Base-by-base conservation (phyloP, 2,113 vertebrate genomes). In the Antechinus flavipes region DNA sequence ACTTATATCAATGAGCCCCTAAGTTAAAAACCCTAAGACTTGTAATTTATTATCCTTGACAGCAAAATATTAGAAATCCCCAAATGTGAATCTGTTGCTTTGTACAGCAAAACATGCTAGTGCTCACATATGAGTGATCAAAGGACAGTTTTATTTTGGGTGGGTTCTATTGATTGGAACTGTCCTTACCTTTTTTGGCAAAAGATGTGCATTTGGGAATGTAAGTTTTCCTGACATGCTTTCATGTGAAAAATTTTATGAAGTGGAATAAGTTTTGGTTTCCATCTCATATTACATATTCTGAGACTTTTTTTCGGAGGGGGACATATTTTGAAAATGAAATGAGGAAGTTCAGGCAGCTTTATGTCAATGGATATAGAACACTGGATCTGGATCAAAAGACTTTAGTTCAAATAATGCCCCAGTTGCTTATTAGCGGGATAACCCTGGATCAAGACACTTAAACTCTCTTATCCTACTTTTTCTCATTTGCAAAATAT, bases 61-160 rank as follows among this genome's bases (percentile, higher is more conserved):
- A 93, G 12, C 23, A 93, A 95, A 95, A 90, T 84, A 42, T 35
- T 19, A 90, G 95, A 92, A 93, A 49, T 42, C 53, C 25, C 84
- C 12, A 14, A 91, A 9, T 92, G n/a, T 30, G 26, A 93, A 7
- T 94, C 68, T 55, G 54, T 89, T 91, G 9, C 8, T 93, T 90
- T 68, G 1, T 93, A 19, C 54, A 30, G 89, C 2, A 52, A 42
- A 90, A 12, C 16, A 90, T 8, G 27, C 9, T 1, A 35, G 8
- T 42, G 14, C 55, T 16, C 61, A 6, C 0, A 76, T 46, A 68
- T 42, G 9, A 92, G 26, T 54, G 84, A 84, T 90, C 12, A 0
- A 91, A 42, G 10, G 27, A 84, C 9, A 27, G 26, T 52, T 95
- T 91, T 27, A 14, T 91, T 90, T 61, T 25, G 42, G 11, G 76